Evolutionary conservation across 2,113 vertebrate species (phyloP).

Genomic region (Otis tarda): DNA sequence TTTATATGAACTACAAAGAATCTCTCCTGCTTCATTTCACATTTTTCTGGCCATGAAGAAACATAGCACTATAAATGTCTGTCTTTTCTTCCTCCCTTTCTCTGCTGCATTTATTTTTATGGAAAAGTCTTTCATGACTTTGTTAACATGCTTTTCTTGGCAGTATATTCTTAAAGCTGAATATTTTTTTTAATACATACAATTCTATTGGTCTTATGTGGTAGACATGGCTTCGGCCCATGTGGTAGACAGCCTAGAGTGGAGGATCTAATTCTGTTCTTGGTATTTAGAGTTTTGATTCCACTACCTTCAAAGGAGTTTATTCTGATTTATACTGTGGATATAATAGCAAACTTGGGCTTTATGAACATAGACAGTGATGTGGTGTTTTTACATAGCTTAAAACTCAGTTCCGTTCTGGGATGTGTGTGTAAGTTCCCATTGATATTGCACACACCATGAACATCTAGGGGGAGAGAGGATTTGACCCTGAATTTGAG

Average conservation of each 20-base stretch:
- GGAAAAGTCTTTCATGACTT: neutral
- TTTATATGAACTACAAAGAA: conserved; percentile 24
- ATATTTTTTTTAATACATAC: neutral
- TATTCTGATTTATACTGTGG: neutral
- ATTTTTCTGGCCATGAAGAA: conserved; percentile 27
- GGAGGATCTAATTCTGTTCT: neutral
- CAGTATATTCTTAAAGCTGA: neutral
- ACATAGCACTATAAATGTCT: neutral
- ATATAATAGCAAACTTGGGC: neutral
- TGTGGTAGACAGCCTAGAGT: neutral
- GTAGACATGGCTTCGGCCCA: too few species aligned
- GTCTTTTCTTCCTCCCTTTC: neutral
- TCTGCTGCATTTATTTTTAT: neutral
- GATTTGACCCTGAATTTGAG: neutral
- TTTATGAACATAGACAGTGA: neutral
- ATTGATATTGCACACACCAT: neutral
- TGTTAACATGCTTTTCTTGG: neutral
- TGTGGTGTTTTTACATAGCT: neutral
- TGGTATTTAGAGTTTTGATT: neutral
- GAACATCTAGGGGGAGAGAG: neutral
- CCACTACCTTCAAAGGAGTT: neutral
- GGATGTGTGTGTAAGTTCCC: neutral
- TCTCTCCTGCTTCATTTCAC: neutral
- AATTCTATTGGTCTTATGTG: neutral
- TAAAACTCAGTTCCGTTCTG: neutral